phyloP scores from a whole-genome alignment of 2,113 vertebrate species.

The Petromus typicus region DNA sequence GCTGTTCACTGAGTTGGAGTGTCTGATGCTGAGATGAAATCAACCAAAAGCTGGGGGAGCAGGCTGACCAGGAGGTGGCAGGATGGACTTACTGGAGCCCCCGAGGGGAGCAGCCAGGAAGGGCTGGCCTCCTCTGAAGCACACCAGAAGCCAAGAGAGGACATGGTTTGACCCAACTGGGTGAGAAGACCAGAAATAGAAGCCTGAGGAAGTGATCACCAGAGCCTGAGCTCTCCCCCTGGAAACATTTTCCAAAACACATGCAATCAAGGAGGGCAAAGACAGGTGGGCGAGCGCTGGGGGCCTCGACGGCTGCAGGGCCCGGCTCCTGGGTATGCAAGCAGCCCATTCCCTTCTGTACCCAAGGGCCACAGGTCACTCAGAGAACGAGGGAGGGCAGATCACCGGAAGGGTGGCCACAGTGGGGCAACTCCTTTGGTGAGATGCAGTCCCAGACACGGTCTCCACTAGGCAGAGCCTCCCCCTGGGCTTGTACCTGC shows the following conservation, averaged over 20 bases:
- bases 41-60: not conserved
- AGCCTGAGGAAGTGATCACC: not conserved
- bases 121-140: not conserved
- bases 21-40: not conserved
- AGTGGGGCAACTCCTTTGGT: accelerated
- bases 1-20: not conserved
- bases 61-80: not conserved
- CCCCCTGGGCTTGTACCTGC: not conserved
- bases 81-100: not conserved
- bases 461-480: too few species aligned
- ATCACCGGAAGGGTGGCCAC: accelerated
- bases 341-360: not conserved
- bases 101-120: accelerated
- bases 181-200: not conserved
- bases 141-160: not conserved
- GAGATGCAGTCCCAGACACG: accelerated
- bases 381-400: not conserved
- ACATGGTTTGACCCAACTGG: not conserved
- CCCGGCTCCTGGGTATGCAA: too few species aligned
- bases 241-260: not conserved
- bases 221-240: not conserved
- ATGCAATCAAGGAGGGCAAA: not conserved
- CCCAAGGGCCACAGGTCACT: accelerated
- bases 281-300: not conserved
- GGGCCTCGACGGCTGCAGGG: not conserved